These are phyloP conservation scores for Onychorhynchus coronatus DNA, from an alignment of 2,113 vertebrate species.

Conservation along the genomic window DNA sequence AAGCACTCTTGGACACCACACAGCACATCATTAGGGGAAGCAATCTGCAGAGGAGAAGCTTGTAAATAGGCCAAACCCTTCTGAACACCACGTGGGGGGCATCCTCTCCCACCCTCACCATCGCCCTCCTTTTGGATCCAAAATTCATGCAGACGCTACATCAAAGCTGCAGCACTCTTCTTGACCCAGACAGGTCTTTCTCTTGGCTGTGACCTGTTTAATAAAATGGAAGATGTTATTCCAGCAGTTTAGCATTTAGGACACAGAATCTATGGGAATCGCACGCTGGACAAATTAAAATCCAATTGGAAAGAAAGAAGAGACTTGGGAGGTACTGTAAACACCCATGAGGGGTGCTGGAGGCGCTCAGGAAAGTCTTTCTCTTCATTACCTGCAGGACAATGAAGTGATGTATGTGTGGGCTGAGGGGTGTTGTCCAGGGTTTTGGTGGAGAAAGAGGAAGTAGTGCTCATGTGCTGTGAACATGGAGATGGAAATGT, in stretches of 20 bases:
- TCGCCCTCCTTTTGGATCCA: not conserved
- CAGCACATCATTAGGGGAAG: not conserved
- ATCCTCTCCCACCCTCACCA: not conserved
- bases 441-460: not conserved
- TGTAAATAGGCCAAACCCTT: not conserved
- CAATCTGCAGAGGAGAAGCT: not conserved
- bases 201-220: not conserved
- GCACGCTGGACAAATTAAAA: not conserved
- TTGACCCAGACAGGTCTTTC: accelerated
- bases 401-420: accelerated
- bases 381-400: not conserved
- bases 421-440: not conserved
- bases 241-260: not conserved
- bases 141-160: not conserved
- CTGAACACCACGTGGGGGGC: not conserved
- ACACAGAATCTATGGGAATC: not conserved
- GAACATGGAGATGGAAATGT: not conserved
- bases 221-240: not conserved
- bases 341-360: not conserved
- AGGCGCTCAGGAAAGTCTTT: accelerated
- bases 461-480: not conserved
- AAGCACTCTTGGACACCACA: not conserved
- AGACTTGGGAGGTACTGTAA: not conserved
- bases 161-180: not conserved
- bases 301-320: not conserved